These are phyloP conservation scores for Baccha elongata DNA, from an alignment of 2,888 invertebrate species.

Conservation along the genomic window DNA sequence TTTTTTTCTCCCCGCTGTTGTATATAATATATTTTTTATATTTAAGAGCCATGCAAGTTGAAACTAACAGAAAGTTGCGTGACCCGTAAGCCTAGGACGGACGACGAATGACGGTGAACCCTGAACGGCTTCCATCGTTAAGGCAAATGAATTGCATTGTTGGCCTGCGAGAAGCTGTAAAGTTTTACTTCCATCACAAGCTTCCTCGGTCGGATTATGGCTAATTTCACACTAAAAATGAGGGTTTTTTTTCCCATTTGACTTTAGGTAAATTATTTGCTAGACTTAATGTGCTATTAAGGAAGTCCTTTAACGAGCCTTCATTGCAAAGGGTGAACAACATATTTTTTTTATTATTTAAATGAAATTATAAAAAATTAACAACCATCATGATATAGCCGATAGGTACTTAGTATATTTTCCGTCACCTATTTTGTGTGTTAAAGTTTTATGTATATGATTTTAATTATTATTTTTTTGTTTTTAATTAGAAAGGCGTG, in stretches of 20 bases:
- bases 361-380: constrained; percentile 49
- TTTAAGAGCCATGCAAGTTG: constrained; percentile 51
- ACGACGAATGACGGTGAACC: constrained; percentile 6
- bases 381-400: constrained; percentile 26
- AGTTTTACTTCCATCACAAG: constrained; percentile 54
- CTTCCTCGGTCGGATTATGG: constrained; percentile 54
- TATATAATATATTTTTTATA: constrained; percentile 29
- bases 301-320: constrained; percentile 71
- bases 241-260: constrained; percentile 25
- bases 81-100: constrained; percentile 64
- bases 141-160: constrained; percentile 54
- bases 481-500: not conserved
- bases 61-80: constrained; percentile 54
- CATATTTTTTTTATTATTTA: constrained; percentile 12
- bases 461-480: too few relatives aligned
- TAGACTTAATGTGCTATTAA: constrained; percentile 40
- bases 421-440: constrained; percentile 14
- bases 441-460: not conserved
- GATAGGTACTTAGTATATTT: too few relatives aligned
- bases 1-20: not conserved
- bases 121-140: constrained; percentile 67
- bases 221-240: constrained; percentile 69
- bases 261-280: constrained; percentile 13
- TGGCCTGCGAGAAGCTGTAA: constrained; percentile 59
- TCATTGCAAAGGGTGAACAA: constrained; percentile 41